Evolutionary conservation across 2,888 invertebrate species (phyloP).

Genomic region (Vesta saturnalis): DNA sequence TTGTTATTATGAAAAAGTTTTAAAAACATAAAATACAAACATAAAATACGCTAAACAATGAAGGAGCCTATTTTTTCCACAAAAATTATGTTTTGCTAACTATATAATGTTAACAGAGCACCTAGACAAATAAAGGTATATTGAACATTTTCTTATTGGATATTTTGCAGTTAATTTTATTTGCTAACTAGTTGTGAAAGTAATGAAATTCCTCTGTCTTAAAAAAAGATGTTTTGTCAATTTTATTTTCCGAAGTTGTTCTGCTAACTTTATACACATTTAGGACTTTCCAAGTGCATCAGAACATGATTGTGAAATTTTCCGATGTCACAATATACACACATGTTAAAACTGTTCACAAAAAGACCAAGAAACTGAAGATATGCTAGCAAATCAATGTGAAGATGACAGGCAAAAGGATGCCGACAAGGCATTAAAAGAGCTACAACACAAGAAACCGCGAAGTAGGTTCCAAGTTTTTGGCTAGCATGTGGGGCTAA

Average conservation of each 20-base stretch:
- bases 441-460: no score
- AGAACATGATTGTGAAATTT: not conserved
- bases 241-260: not conserved
- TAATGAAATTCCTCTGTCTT: no score
- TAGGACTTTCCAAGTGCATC: slow-evolving; percentile 6
- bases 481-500: no score
- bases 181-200: not conserved
- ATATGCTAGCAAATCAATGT: not conserved
- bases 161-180: not conserved
- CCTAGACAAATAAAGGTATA: no score
- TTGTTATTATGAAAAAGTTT: no score
- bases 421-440: no score
- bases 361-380: not conserved
- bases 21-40: no score
- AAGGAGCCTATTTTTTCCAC: not conserved
- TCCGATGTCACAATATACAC: slow-evolving; percentile 9
- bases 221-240: not conserved
- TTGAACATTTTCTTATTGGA: no score
- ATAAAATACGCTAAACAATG: not conserved
- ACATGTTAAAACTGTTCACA: slow-evolving; percentile 2
- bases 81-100: not conserved
- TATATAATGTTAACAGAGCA: no score
- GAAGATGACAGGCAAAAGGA: no score
- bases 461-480: no score
- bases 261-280: no score